Evolutionary conservation across 2,888 invertebrate genomes (phyloP).

Genomic region (Drosophila meridiana): DNA sequence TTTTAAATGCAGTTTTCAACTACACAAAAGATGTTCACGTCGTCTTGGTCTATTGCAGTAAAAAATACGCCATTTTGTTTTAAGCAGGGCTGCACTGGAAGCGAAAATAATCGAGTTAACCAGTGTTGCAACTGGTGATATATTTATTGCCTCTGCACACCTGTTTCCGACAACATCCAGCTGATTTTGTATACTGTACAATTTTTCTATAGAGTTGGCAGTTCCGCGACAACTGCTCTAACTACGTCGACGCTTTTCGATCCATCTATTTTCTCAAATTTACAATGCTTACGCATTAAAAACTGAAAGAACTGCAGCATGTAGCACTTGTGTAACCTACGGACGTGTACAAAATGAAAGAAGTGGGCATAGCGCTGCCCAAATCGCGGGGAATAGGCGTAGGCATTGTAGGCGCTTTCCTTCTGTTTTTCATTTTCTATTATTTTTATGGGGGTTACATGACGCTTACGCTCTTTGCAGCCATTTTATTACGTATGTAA

Average conservation of each 20-base stretch:
- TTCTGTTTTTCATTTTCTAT: constrained; percentile 91
- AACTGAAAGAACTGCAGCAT: constrained; percentile 38
- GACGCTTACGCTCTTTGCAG: constrained; percentile 89
- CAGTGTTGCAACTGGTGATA: constrained; percentile 11
- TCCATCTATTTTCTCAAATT: constrained; percentile 22
- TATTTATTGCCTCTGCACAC: constrained; percentile 21
- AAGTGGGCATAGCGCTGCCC: constrained; percentile 80
- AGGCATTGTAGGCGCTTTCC: constrained; percentile 90
- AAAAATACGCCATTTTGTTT: constrained; percentile 83
- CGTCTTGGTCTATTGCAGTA: constrained; percentile 65
- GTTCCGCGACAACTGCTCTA: constrained; percentile 24
- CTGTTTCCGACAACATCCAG: constrained; percentile 38
- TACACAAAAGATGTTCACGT: constrained; percentile 76
- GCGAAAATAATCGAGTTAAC: constrained; percentile 14
- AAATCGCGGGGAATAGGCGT: constrained; percentile 90
- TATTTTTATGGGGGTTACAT: constrained; percentile 93
- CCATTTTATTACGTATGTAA: constrained; percentile 89
- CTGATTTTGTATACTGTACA: constrained; percentile 31
- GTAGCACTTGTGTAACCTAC: constrained; percentile 36
- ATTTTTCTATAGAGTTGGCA: constrained; percentile 33
- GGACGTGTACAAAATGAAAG: constrained; percentile 70
- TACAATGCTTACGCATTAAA: constrained; percentile 17
- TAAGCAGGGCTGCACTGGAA: constrained; percentile 41
- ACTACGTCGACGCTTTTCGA: constrained; percentile 34
- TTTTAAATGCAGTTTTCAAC: constrained; percentile 73